Evolutionary conservation across 2,797 vertebrate species (phyloP).

Genomic region (Mallotus villosus): DNA sequence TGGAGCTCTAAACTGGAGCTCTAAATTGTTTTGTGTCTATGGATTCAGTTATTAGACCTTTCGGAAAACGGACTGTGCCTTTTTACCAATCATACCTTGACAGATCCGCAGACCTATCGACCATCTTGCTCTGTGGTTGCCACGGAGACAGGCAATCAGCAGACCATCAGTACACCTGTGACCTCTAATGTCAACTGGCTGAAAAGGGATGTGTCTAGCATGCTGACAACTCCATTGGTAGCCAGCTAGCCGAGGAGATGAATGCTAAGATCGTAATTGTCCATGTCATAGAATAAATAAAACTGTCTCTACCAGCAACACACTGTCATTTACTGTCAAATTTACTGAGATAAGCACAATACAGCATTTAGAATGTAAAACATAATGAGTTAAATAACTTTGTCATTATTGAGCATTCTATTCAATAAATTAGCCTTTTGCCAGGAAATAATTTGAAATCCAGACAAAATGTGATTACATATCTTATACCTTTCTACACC

Average conservation of each 20-base stretch:
- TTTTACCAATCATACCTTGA: background rate
- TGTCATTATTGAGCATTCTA: background rate
- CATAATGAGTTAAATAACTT: background rate
- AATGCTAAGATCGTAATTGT: background rate
- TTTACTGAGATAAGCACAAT: background rate
- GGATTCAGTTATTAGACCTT: background rate
- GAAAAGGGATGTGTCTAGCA: constrained; percentile 6
- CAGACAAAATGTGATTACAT: no score
- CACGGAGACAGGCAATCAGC: constrained; percentile 15
- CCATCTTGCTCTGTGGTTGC: background rate
- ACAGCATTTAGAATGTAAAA: background rate
- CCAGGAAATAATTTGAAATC: no score
- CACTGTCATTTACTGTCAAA: no score
- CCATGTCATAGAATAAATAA: background rate
- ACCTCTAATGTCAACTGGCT: background rate
- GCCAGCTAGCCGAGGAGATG: background rate
- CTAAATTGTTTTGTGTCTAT: background rate
- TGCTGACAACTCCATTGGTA: constrained; percentile 12
- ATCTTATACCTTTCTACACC: no score
- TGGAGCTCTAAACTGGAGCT: background rate
- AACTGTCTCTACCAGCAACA: no score
- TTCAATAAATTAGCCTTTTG: no score
- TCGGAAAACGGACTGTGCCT: background rate
- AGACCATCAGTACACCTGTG: constrained; percentile 4
- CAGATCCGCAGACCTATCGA: background rate